Evolutionary conservation across 2,888 invertebrate genomes (phyloP).

Genomic region (Dione juno): DNA sequence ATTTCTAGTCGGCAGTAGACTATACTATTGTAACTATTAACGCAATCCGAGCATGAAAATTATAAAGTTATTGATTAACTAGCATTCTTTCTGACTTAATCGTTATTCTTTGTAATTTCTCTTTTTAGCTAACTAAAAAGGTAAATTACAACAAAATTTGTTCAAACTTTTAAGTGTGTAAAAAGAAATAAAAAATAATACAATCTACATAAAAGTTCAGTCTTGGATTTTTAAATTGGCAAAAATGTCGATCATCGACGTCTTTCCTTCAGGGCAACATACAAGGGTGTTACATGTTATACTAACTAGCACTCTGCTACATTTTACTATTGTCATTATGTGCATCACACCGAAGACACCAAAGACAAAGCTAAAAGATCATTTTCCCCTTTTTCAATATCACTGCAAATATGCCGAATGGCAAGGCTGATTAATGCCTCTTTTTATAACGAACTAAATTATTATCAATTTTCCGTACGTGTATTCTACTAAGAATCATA

Average conservation of each 20-base stretch:
- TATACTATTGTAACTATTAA: conserved; percentile 15
- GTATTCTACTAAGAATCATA: too few species aligned
- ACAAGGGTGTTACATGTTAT: not conserved
- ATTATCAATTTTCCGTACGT: too few species aligned
- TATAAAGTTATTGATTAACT: not conserved
- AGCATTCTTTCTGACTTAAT: not conserved
- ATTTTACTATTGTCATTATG: not conserved
- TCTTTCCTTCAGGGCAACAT: not conserved
- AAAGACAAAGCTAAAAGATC: not conserved
- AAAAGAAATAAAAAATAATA: not conserved
- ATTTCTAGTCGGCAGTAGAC: conserved; percentile 24
- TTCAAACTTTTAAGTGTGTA: not conserved
- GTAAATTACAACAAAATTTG: not conserved
- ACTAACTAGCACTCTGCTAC: not conserved
- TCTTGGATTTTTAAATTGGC: not conserved
- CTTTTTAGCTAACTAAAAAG: not conserved
- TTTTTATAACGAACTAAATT: not conserved
- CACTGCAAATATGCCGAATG: conserved; percentile 1
- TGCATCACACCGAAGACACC: not conserved
- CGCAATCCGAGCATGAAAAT: conserved; percentile 1
- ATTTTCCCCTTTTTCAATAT: conserved; percentile 7
- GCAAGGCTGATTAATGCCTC: conserved; percentile 1
- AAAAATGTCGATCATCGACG: not conserved
- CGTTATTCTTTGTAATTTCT: too few species aligned
- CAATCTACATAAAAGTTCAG: not conserved